phyloP scores from a whole-genome alignment of 1,140 invertebrate species.

The Pseudomyrmex cubaensis region DNA sequence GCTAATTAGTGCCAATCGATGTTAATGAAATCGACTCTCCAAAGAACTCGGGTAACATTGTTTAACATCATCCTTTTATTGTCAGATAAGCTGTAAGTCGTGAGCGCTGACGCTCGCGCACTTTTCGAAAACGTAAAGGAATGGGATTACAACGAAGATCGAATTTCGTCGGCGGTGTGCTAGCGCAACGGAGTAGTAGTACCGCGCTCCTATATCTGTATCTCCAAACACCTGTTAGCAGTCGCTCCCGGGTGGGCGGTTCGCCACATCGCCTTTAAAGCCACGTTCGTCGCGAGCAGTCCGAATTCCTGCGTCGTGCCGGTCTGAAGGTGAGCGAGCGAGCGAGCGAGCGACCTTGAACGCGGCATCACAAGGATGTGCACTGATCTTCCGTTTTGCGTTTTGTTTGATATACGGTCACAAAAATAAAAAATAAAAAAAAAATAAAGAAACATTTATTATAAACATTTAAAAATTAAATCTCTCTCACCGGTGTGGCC shows the following conservation, averaged over 20 bases:
- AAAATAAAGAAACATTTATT: background rate
- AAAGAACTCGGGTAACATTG: background rate
- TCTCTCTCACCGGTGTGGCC: conserved; percentile 80
- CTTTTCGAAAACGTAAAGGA: background rate
- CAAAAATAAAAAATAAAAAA: too few species aligned
- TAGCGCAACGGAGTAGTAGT: background rate
- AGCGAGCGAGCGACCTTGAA: conserved; percentile 33
- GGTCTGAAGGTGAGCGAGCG: background rate
- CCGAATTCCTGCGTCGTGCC: conserved; percentile 34
- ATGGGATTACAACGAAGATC: background rate
- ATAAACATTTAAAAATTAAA: background rate
- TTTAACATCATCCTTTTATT: background rate
- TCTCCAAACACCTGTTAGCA: conserved; percentile 83
- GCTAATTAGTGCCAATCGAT: background rate
- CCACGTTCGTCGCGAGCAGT: conserved; percentile 1
- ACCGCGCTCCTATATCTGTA: conserved; percentile 79
- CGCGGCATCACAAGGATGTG: background rate
- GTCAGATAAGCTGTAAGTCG: background rate
- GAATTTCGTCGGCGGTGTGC: conserved; percentile 7
- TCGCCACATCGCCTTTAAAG: conserved; percentile 74
- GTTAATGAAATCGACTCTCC: background rate
- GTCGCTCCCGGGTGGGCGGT: conserved; percentile 68
- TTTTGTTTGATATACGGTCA: too few species aligned
- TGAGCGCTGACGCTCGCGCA: background rate
- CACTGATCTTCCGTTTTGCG: background rate